Evolutionary conservation across 2,888 invertebrate species (phyloP), one percentile per base, ranked within the genome.

Genomic region (Alcis repandata): DNA sequence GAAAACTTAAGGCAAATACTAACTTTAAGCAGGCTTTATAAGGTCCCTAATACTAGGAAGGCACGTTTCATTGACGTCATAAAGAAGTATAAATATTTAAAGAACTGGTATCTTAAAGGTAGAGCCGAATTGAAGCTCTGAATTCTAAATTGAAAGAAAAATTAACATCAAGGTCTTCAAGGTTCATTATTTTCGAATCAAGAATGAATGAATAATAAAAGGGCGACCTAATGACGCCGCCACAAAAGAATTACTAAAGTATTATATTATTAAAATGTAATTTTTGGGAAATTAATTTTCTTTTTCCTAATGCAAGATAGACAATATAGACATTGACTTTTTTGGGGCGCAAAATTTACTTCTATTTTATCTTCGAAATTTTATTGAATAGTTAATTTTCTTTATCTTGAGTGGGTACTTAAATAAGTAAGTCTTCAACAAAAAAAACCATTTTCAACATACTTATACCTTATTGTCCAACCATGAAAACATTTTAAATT

Each of bases 211-310:
- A 46, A 70, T 59, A 56, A 69, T 63, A 68, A 73, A 70, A 67
- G 68, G 51, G 59, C 67, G 64, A 65, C 62, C 63, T 70, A 71
- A 71, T 70, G 73, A 71, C 65, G 65, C 52, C 60, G 67, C 67
- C 73, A 63, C 67, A 67, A 73, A 73, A 71, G 68, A 73, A 71
- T 27, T 27, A 27, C 2, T 27, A 27, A 73, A 71, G 2, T 27
- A 27, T 4, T 27, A 27, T 27, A 17, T 70, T 64, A 68, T 63
- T 48, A 71, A 71, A 73, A 63, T 70, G 67, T 70, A 71, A 73
- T 73, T 73, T 68, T n/a, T 53, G 62, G 40, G 51, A 45, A 68
- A 73, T 70, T 68, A 65, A 68, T 71, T 71, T 68, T 52, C 59
- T 49, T 62, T 67, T 68, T 68, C 59, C 54, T 63, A 43, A 51